Percentiles rank a stretch among this genome's conserved stretches.
phyloP scores from a whole-genome alignment of 2,888 invertebrate genomes.

The Tinea trinotella region DNA sequence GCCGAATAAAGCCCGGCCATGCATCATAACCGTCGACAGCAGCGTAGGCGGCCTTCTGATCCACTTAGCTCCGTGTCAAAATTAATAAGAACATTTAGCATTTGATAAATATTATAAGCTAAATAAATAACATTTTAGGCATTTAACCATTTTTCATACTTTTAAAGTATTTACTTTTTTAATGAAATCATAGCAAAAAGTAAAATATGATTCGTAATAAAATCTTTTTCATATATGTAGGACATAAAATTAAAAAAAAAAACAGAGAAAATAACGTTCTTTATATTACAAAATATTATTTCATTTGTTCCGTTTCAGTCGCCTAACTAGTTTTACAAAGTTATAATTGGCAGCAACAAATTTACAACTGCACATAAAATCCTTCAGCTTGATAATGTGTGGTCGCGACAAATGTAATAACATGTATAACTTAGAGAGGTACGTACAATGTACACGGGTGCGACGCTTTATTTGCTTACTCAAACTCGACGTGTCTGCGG shows the following conservation, averaged over 20 bases:
- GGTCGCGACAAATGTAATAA: neutral
- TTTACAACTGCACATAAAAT: neutral
- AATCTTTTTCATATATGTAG: too few relatives aligned
- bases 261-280: too few relatives aligned
- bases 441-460: neutral
- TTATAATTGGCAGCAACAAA: neutral
- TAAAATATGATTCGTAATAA: too few relatives aligned
- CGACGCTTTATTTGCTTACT: constrained; percentile 4
- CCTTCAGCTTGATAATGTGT: neutral
- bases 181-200: too few relatives aligned
- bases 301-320: neutral
- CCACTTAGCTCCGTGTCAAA: constrained; percentile 60
- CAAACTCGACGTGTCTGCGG: constrained; percentile 14
- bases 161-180: too few relatives aligned
- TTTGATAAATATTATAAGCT: neutral
- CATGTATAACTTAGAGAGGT: neutral
- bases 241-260: too few relatives aligned
- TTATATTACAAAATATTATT: too few relatives aligned
- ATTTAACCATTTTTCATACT: neutral
- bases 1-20: constrained; percentile 50
- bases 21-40: constrained; percentile 52
- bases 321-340: neutral
- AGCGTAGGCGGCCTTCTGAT: constrained; percentile 43
- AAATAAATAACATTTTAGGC: neutral
- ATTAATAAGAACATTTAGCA: constrained; percentile 32